phyloP scores from a whole-genome alignment of 1,140 invertebrate genomes.

The Drosophila cardini region DNA sequence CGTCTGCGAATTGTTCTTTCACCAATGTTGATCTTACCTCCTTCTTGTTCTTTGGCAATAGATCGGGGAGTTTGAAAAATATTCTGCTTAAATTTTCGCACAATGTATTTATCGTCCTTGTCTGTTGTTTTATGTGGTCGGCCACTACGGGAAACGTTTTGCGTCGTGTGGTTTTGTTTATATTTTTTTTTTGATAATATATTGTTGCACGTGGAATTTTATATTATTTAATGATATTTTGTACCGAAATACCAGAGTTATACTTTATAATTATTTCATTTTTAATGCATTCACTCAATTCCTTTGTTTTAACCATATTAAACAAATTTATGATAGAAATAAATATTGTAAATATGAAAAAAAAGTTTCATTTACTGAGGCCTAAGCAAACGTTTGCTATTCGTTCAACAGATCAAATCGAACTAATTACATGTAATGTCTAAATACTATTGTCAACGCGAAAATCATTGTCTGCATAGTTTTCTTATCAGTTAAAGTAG shows the following conservation, averaged over 20 bases:
- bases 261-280: conserved; percentile 1
- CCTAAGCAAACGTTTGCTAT: too few species aligned
- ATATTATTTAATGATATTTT: background rate
- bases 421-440: background rate
- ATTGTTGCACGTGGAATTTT: background rate
- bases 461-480: background rate
- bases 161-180: background rate
- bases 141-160: too few species aligned
- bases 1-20: conserved; percentile 5
- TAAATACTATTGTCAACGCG: background rate
- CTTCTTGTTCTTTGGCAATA: background rate
- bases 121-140: too few species aligned
- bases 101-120: too few species aligned
- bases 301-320: conserved; percentile 6
- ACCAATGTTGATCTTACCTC: background rate
- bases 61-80: background rate
- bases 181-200: background rate
- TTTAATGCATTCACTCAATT: background rate
- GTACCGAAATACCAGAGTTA: conserved; percentile 6
- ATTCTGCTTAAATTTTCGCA: background rate
- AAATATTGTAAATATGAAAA: background rate
- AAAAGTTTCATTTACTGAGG: too few species aligned
- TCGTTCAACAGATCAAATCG: too few species aligned
- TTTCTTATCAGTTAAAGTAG: conserved; percentile 4
- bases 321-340: background rate